phyloP scores from a whole-genome alignment of 35 echinoderm and acorn worm genomes.

The Amphiura filiformis region DNA sequence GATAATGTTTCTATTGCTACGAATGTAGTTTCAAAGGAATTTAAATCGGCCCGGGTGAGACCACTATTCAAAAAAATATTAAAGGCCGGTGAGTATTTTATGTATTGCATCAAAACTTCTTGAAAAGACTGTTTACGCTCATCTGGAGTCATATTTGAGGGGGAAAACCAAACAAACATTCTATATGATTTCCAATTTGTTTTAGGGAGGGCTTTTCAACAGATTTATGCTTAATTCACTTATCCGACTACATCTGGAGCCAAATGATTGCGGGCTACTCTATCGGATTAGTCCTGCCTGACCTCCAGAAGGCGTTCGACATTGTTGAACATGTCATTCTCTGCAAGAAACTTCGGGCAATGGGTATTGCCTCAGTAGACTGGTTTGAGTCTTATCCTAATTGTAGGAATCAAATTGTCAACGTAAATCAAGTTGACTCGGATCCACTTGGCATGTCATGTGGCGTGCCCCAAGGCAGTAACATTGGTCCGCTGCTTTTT shows the following conservation, averaged over 20 bases:
- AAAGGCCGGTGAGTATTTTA: not conserved
- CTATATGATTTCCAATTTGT: not conserved
- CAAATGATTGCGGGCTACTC: no score
- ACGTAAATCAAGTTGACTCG: not conserved
- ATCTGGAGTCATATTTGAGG: not conserved
- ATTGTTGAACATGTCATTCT: constrained; percentile 13
- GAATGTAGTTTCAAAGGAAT: not conserved
- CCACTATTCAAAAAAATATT: not conserved
- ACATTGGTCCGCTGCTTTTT: not conserved
- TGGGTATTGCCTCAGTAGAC: not conserved
- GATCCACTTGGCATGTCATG: not conserved
- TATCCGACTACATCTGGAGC: no score
- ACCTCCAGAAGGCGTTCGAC: not conserved
- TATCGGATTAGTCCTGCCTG: no score
- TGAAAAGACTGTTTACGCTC: not conserved
- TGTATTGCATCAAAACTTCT: not conserved
- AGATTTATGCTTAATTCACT: not conserved
- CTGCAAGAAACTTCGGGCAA: not conserved
- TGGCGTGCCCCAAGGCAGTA: constrained; percentile 9
- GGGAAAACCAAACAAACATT: not conserved
- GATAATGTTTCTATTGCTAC: not conserved
- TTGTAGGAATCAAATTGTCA: constrained; percentile 1
- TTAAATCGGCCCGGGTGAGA: not conserved
- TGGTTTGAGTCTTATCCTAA: not conserved
- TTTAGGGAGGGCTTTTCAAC: not conserved